phyloP scores from a whole-genome alignment of 2,888 invertebrate genomes.

The Ornithoptera priamus region DNA sequence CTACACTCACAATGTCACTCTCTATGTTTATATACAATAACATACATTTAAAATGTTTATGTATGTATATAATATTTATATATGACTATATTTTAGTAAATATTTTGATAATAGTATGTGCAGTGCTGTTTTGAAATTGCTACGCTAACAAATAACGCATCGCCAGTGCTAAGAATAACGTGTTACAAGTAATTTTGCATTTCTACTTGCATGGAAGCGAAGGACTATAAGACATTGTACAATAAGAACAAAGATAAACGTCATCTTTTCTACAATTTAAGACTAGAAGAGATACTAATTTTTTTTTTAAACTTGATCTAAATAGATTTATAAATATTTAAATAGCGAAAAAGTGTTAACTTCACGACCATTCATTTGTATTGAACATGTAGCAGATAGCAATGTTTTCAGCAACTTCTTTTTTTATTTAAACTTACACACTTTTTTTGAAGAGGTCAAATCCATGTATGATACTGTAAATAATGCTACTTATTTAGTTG shows the following conservation, averaged over 20 bases:
- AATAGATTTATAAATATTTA: not conserved
- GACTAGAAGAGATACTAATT: not conserved
- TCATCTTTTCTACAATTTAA: no score
- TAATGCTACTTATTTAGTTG: constrained; percentile 15
- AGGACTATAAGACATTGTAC: not conserved
- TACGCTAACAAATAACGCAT: not conserved
- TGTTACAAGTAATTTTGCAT: not conserved
- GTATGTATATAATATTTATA: not conserved
- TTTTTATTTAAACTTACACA: constrained; percentile 20
- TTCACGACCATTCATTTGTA: not conserved
- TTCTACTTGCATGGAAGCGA: not conserved
- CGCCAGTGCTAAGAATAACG: not conserved
- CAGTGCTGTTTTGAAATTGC: constrained; percentile 1
- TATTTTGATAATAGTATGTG: constrained; percentile 3
- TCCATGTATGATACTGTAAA: constrained; percentile 28
- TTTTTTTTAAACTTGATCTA: not conserved
- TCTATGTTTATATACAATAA: not conserved
- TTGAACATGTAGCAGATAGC: not conserved
- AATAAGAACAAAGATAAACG: not conserved
- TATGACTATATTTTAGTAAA: not conserved
- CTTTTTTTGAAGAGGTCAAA: constrained; percentile 23
- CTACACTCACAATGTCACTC: not conserved
- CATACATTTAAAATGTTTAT: not conserved
- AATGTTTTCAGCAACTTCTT: not conserved
- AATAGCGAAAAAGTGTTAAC: not conserved